phyloP scores from a whole-genome alignment of 2,113 vertebrate genomes.

The Grammomys dolichurus region DNA sequence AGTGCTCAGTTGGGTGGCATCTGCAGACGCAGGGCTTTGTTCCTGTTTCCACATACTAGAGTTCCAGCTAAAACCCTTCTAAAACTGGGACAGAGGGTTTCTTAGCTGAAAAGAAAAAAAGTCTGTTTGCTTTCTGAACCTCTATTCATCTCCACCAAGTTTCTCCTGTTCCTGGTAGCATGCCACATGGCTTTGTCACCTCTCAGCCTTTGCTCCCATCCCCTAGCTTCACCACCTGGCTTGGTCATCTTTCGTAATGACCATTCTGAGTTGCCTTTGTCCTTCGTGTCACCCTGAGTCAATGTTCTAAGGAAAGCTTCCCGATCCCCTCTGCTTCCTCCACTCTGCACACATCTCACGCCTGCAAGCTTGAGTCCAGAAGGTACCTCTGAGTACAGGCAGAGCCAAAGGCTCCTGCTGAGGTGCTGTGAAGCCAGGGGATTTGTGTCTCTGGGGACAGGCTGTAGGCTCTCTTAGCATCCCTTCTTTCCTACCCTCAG shows the following conservation, averaged over 20 bases:
- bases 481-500: not conserved
- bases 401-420: not conserved
- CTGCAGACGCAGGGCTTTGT: not conserved
- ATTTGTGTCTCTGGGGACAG: not conserved
- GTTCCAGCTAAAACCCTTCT: slow-evolving; percentile 10
- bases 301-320: not conserved
- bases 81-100: slow-evolving; percentile 40
- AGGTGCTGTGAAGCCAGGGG: no score
- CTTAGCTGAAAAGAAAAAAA: not conserved
- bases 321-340: no score
- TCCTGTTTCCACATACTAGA: not conserved
- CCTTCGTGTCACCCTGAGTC: not conserved
- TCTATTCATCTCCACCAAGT: no score
- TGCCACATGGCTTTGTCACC: not conserved
- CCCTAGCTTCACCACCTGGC: accelerated
- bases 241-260: not conserved
- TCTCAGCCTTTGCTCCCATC: not conserved
- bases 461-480: not conserved
- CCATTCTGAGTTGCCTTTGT: not conserved
- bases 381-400: accelerated
- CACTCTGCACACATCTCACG: not conserved
- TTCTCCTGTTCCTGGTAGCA: not conserved
- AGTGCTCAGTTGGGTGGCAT: not conserved
- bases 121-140: not conserved
- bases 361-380: not conserved